phyloP scores from a whole-genome alignment of 2,797 vertebrate genomes.

The Microctenopoma steveboyesi region DNA sequence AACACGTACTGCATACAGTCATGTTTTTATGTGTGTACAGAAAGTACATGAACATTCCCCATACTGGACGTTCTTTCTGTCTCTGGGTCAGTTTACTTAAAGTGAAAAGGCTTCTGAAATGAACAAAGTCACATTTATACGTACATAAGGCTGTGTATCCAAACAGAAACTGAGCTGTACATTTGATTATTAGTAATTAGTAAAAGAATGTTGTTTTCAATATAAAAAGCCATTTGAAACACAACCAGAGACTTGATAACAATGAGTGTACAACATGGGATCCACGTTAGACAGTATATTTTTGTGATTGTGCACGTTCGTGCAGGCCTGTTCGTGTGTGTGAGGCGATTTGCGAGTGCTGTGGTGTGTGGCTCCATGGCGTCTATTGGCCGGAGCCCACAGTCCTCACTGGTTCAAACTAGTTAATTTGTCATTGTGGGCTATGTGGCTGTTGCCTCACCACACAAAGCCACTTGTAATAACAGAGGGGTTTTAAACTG shows the following conservation, averaged over 20 bases:
- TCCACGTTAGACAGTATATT: neutral
- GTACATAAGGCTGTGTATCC: constrained; percentile 24
- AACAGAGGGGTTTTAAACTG: constrained; percentile 48
- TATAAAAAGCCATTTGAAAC: constrained; percentile 28
- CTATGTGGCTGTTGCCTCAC: constrained; percentile 48
- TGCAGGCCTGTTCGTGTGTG: neutral
- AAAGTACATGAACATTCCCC: constrained; percentile 24
- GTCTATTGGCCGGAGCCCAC: constrained; percentile 33
- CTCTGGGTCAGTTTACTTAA: constrained; percentile 42
- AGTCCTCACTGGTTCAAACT: constrained; percentile 65
- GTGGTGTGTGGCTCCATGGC: constrained; percentile 37
- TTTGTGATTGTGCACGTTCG: constrained; percentile 14
- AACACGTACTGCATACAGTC: neutral
- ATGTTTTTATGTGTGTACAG: constrained; percentile 32
- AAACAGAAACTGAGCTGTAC: constrained; percentile 10
- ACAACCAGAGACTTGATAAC: constrained; percentile 9
- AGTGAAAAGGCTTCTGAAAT: constrained; percentile 42
- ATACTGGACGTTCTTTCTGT: constrained; percentile 38
- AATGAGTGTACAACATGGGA: constrained; percentile 8
- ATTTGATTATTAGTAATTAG: neutral
- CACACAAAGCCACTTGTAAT: constrained; percentile 64
- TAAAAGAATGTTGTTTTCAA: neutral
- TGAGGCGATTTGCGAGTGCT: constrained; percentile 24
- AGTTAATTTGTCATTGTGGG: constrained; percentile 65
- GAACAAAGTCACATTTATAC: constrained; percentile 28